Base-by-base conservation (phyloP, 2,888 invertebrate species). In the Gortyna flavago region DNA sequence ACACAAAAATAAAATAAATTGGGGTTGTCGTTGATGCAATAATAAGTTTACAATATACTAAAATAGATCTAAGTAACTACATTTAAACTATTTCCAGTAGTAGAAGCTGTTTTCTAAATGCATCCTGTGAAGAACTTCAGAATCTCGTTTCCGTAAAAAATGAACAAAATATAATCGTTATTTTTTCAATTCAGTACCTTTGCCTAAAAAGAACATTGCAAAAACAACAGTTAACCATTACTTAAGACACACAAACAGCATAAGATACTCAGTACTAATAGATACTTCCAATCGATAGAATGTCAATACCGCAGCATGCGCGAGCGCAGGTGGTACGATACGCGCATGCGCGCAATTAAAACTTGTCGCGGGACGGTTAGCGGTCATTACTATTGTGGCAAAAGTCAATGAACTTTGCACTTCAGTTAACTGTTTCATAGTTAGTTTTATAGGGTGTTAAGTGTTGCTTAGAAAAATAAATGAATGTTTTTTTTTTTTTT, bases 341-440 rank as follows among this genome's bases (percentile, higher is more conserved):
- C 72, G 89, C 86, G 87, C 86, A 83, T 78, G 85, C 81, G 83
- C 70, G 89, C 86, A 92, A 91, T 92, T 92, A 92, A 88, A 89
- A 87, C 85, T 86, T 90, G 92, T 91, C 91, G 88, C 87, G 77
- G 16, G 69, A 85, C 86, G 84, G 86, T 88, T 89, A 83, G 29
- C 51, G 64, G 69, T 72, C 81, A 84, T 84, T 73, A 75, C 87
- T 29, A 75, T 68, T 84, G 70, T 72, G 59, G 74, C 32, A 57
- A 64, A 29, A 66, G 68, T 80, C 62, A 72, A 72, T 67, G 85
- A 85, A 81, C 85, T 85, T 85, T 85, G 85, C 72, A 80, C 85
- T 85, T 85, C 51, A 84, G 48, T 38, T 72, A 62, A 65, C 62
- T 51, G 54, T 82, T 68, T 66, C 18, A 38, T 59, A 44, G 35